phyloP scores from a whole-genome alignment of 2,797 vertebrate species.

The Tragopan temminckii region DNA sequence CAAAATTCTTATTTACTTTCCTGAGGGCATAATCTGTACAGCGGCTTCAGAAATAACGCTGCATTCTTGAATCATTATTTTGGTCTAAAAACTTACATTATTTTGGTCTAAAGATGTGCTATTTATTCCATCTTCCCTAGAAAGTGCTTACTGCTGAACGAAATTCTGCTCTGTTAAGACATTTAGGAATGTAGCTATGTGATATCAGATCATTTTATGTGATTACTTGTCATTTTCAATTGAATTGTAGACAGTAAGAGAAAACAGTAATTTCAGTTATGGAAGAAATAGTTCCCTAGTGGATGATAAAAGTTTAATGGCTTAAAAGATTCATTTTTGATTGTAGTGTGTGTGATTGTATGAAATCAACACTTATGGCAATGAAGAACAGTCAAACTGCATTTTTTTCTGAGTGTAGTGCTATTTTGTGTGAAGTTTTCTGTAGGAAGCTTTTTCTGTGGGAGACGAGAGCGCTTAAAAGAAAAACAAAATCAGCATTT shows the following conservation, averaged over 20 bases:
- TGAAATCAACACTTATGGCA: not conserved
- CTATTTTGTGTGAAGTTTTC: not conserved
- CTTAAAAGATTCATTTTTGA: constrained; percentile 5
- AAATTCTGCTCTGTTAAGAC: not conserved
- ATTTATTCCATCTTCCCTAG: not conserved
- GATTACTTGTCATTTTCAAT: constrained; percentile 35
- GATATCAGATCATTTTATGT: constrained; percentile 7
- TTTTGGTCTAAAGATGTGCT: not conserved
- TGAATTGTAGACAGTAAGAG: constrained; percentile 1
- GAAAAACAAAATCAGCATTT: not conserved
- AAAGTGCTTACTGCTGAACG: constrained; percentile 3
- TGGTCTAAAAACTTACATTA: not conserved
- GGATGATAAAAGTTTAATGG: not conserved
- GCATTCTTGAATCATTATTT: not conserved
- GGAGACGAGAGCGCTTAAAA: not conserved
- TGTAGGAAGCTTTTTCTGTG: not conserved
- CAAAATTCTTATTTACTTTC: not conserved
- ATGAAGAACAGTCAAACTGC: not conserved
- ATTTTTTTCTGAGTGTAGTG: not conserved
- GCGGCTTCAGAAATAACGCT: not conserved
- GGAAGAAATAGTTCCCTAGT: not conserved
- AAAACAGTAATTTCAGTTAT: not conserved
- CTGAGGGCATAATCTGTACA: not conserved
- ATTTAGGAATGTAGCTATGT: not conserved
- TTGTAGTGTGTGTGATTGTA: not conserved